Percentiles rank a stretch among this genome's conserved stretches.
These are phyloP conservation scores for Pteronotus mesoamericanus DNA, from an alignment of 2,797 vertebrate species.

Conservation along the genomic window DNA sequence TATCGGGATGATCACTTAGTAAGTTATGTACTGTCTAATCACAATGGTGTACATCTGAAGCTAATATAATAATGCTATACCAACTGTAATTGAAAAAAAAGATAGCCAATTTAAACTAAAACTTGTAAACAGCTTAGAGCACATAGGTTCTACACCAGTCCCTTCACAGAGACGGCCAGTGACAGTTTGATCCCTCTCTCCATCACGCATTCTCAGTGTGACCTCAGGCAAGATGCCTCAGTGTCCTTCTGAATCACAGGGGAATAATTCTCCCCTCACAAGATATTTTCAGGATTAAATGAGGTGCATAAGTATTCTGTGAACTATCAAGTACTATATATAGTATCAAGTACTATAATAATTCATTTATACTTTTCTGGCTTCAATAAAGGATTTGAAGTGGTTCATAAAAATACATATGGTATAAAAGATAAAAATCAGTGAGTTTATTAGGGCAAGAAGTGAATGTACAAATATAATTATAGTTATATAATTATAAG, in stretches of 20 bases:
- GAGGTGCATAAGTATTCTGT: neutral
- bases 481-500: neutral
- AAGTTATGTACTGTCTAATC: no score
- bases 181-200: neutral
- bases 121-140: neutral
- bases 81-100: no score
- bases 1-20: no score
- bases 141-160: neutral
- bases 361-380: neutral
- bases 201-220: neutral
- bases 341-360: neutral
- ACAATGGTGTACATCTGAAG: no score
- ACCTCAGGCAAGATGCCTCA: neutral
- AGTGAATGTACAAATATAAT: neutral
- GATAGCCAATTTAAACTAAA: neutral
- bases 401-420: neutral
- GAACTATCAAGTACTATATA: neutral
- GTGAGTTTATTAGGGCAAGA: neutral
- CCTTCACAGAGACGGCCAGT: neutral
- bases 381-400: neutral
- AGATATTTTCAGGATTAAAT: neutral
- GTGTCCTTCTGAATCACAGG: neutral
- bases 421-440: neutral
- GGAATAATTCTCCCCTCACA: neutral
- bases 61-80: no score